Percentiles rank a stretch among this genome's conserved stretches.
These are phyloP conservation scores for Cervus canadensis DNA, from an alignment of 2,113 vertebrate genomes.

Conservation along the genomic window DNA sequence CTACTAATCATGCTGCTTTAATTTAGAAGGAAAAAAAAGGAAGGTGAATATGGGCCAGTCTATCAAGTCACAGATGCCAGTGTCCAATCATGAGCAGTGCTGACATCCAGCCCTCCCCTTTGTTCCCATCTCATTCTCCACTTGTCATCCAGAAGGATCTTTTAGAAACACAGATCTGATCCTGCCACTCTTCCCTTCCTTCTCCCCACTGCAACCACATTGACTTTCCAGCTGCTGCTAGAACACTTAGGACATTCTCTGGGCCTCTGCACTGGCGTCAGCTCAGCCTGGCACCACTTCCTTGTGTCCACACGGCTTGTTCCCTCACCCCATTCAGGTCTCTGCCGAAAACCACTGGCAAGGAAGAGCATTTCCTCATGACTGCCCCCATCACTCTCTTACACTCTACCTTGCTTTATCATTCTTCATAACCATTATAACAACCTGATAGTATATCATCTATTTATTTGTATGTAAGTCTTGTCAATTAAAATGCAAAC, in stretches of 20 bases:
- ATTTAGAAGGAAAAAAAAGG: not conserved
- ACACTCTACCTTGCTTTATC: not conserved
- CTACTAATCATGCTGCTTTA: not conserved
- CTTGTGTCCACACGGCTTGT: not conserved
- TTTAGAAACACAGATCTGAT: not conserved
- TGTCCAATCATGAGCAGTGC: not conserved
- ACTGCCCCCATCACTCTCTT: not conserved
- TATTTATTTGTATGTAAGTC: not conserved
- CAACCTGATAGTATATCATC: not conserved
- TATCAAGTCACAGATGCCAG: not conserved
- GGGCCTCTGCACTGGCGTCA: not conserved
- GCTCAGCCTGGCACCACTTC: not conserved
- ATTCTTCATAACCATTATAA: not conserved
- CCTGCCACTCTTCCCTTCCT: not conserved
- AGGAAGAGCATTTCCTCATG: not conserved
- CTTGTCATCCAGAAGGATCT: not conserved
- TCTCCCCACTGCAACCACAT: not conserved
- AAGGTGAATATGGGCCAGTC: not conserved
- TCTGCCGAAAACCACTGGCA: not conserved
- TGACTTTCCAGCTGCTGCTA: not conserved
- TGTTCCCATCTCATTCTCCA: not conserved
- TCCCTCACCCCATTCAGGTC: not conserved
- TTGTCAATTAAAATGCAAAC: not conserved
- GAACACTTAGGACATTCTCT: rapidly evolving
- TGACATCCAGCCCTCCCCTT: not conserved